Evolutionary conservation across 1,140 invertebrate genomes (phyloP).

Genomic region (Lordiphosa stackelbergi): DNA sequence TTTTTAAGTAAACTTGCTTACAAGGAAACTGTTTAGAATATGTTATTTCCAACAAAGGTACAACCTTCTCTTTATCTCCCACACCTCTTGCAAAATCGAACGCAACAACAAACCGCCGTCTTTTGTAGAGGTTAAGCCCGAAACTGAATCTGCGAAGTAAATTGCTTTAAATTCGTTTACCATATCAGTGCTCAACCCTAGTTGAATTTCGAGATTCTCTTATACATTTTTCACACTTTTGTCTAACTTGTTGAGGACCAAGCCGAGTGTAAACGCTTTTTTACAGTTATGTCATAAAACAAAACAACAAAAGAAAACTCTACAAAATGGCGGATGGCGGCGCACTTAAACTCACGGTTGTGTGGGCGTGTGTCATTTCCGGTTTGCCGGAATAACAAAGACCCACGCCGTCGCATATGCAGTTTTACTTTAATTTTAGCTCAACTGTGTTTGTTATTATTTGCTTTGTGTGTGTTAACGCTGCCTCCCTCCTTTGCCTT

Average conservation of each 20-base stretch:
- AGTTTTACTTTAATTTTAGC: slow-evolving; percentile 58
- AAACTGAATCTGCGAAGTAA: too few relatives aligned
- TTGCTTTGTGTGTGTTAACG: slow-evolving; percentile 28
- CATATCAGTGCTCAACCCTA: not conserved
- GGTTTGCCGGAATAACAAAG: slow-evolving; percentile 53
- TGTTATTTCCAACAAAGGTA: too few relatives aligned
- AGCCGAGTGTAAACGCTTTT: slow-evolving; percentile 20
- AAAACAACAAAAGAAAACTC: slow-evolving; percentile 9
- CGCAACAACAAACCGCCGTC: too few relatives aligned
- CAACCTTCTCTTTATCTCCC: too few relatives aligned
- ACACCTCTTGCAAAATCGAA: too few relatives aligned
- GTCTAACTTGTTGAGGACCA: too few relatives aligned
- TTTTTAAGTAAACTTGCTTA: too few relatives aligned
- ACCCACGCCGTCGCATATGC: slow-evolving; percentile 6
- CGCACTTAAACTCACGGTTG: slow-evolving; percentile 35
- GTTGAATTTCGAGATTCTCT: not conserved
- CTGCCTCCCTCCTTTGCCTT: slow-evolving; percentile 16
- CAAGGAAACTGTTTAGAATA: too few relatives aligned
- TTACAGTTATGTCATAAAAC: slow-evolving; percentile 4
- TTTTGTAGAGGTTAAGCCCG: too few relatives aligned
- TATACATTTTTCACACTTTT: slow-evolving; percentile 25
- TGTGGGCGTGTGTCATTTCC: slow-evolving; percentile 38
- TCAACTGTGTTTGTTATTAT: slow-evolving; percentile 48
- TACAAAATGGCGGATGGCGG: slow-evolving; percentile 33
- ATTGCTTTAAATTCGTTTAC: not conserved